Evolutionary conservation across 2,888 invertebrate genomes (phyloP).

Genomic region (Rugalucina vietnamica): DNA sequence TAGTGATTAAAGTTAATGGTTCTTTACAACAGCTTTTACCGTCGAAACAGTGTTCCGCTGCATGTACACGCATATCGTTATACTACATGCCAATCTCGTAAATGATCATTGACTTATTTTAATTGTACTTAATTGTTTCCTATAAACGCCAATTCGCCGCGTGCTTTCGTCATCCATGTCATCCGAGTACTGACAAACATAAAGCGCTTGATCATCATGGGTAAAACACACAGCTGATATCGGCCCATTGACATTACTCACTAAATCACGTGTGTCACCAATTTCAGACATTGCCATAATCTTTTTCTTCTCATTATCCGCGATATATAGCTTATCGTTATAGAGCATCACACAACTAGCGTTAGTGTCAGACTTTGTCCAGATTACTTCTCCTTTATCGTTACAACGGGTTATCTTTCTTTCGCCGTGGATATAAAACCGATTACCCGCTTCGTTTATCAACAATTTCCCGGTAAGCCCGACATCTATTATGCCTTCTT

Average conservation of each 20-base stretch:
- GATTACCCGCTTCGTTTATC: slow-evolving; percentile 30
- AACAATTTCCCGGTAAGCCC: slow-evolving; percentile 43
- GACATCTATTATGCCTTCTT: slow-evolving; percentile 14
- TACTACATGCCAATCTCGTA: too few species aligned
- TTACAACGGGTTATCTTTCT: slow-evolving; percentile 42
- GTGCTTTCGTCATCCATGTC: slow-evolving; percentile 40
- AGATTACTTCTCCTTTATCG: slow-evolving; percentile 36
- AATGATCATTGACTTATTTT: too few species aligned
- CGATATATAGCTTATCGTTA: slow-evolving; percentile 46
- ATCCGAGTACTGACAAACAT: slow-evolving; percentile 51
- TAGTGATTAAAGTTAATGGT: too few species aligned
- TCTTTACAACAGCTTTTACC: too few species aligned
- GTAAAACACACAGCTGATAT: slow-evolving; percentile 46
- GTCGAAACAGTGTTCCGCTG: too few species aligned
- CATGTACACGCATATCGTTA: too few species aligned
- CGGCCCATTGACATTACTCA: slow-evolving; percentile 20
- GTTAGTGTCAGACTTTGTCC: slow-evolving; percentile 44
- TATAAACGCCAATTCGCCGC: background rate
- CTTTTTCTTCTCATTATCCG: slow-evolving; percentile 45
- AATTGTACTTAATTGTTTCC: too few species aligned
- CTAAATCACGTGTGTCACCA: slow-evolving; percentile 35
- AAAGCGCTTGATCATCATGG: slow-evolving; percentile 25
- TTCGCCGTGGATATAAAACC: slow-evolving; percentile 47
- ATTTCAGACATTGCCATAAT: slow-evolving; percentile 34
- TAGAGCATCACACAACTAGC: slow-evolving; percentile 43